Conservation (phyloP, 2,888 invertebrate species). For the Drosophila neonasuta region DNA sequence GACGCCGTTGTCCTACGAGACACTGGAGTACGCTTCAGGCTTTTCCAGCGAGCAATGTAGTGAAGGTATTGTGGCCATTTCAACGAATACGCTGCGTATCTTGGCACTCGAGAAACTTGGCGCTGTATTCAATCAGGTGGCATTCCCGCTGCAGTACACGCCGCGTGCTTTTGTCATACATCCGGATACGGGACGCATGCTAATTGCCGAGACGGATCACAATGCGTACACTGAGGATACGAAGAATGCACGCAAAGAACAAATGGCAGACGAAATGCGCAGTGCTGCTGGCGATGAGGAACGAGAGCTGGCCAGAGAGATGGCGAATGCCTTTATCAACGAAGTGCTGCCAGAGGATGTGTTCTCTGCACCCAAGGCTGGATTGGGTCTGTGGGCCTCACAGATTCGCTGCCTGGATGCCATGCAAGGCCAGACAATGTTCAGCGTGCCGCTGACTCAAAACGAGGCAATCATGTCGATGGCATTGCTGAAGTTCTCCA, state of each 20-base stretch:
- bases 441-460: slow-evolving; percentile 92
- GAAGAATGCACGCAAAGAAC: slow-evolving; percentile 93
- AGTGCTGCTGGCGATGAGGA: slow-evolving; percentile 98
- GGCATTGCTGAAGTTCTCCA: slow-evolving; percentile 90
- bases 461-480: slow-evolving; percentile 97
- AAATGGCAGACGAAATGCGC: slow-evolving; percentile 99
- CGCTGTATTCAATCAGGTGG: slow-evolving; percentile 98
- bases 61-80: slow-evolving; percentile 99
- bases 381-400: slow-evolving; percentile 97
- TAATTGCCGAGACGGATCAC: slow-evolving; percentile 98
- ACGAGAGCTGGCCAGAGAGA: slow-evolving; percentile 96
- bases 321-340: slow-evolving; percentile 97
- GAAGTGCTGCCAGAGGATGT: slow-evolving; percentile 96
- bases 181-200: slow-evolving; percentile 93
- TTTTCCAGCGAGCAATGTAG: slow-evolving; percentile 99
- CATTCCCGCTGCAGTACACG: slow-evolving; percentile 96
- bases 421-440: slow-evolving; percentile 89
- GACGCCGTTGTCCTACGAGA: slow-evolving; percentile 97
- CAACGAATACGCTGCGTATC: slow-evolving; percentile 97
- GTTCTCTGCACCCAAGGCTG: slow-evolving; percentile 98
- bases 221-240: slow-evolving; percentile 99
- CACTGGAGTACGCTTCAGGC: slow-evolving; percentile 98
- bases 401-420: slow-evolving; percentile 94
- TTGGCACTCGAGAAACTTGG: slow-evolving; percentile 98
- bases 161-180: slow-evolving; percentile 97